Evolutionary conservation across 2,888 invertebrate species (phyloP), one percentile per base, ranked within the genome.

Genomic region (Tuta absoluta): DNA sequence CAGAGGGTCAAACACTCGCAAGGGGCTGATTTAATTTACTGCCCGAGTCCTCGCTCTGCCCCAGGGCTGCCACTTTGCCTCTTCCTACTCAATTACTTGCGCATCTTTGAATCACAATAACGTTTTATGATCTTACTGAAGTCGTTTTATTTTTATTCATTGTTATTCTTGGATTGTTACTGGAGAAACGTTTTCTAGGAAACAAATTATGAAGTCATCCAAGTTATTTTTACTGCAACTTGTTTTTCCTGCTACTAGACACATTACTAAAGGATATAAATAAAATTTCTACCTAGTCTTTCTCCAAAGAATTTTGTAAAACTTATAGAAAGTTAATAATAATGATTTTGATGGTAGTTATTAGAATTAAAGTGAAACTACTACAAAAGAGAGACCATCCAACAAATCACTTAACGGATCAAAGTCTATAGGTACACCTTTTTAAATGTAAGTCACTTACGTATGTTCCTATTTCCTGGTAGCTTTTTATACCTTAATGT

Each of bases 21-120:
- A 78, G 68, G 80, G 83, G 85, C 81, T 84, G 79, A 81, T 84
- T 82, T 82, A 85, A 84, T 85, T 85, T 84, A 79, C 79, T 77
- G 79, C 73, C 76, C 71, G 45, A 45, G 5, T 45, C 17, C 45
- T 17, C 45, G 45, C 45, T 8, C n/a, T 45, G 17, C 45, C 45
- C 45, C 45, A 45, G 45, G n/a, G 45, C 48, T 48, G 4, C 28
- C 37, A 45, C n/a, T 76, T 45, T 45, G 45, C 45, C 45, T 74
- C 75, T 78, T 78, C 77, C 74, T 70, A 80, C 77, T 79, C 81
- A 83, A 85, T 85, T 85, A 84, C 80, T 80, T 82, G 79, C 76
- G 71, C 78, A 75, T 81, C 75, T 79, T 81, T 77, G 78, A 80
- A 80, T 78, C 74, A 76, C 62, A 63, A 66, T 69, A 64, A 66